A percentile compares a stretch with the other conserved stretches of the same genome.
These are phyloP conservation scores for Dromaius novaehollandiae DNA, from an alignment of 2,113 vertebrate species.

Conservation along the genomic window DNA sequence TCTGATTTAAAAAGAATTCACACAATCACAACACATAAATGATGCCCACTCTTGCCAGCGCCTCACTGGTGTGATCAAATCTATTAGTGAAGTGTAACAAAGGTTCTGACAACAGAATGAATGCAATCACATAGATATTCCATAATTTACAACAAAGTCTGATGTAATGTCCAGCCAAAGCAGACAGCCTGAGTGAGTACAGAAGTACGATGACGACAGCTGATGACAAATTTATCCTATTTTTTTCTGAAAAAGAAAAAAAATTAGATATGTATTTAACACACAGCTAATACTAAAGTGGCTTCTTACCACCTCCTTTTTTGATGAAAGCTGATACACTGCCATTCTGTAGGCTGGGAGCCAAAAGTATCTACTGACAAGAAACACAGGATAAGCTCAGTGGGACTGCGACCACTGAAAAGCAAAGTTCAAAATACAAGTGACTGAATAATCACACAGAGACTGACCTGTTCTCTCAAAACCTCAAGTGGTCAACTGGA, in stretches of 20 bases:
- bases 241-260: background rate
- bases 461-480: background rate
- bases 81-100: background rate
- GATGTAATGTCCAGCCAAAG: background rate
- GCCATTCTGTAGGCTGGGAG: background rate
- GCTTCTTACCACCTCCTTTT: background rate
- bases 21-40: background rate
- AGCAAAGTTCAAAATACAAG: background rate
- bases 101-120: background rate
- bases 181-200: background rate
- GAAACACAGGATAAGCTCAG: background rate
- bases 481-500: background rate
- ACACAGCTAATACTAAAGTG: background rate
- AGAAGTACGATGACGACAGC: background rate
- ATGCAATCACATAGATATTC: background rate
- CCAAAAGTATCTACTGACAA: background rate
- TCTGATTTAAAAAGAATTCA: background rate
- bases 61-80: background rate
- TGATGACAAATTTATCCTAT: background rate
- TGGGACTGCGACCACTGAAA: background rate
- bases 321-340: background rate
- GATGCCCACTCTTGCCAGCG: background rate
- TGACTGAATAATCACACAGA: background rate
- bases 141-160: background rate
- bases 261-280: background rate